Base-by-base conservation (phyloP, 92 coral and sea anemone genomes). In the Palythoa caribaeorum region DNA sequence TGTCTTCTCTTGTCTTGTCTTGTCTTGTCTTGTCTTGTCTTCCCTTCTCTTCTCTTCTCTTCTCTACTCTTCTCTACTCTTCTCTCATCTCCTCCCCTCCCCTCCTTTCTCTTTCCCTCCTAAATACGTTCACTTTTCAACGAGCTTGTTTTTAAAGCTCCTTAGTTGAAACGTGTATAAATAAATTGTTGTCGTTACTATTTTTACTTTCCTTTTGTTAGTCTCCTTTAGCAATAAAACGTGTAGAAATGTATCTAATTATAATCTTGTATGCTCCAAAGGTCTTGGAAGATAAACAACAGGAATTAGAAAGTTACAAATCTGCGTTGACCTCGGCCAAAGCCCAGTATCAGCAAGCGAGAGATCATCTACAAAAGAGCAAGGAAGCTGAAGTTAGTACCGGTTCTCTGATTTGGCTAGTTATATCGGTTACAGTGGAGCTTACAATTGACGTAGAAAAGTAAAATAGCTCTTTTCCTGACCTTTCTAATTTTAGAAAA, bases 291-390 rank as follows among this genome's bases (percentile, higher is more conserved):
- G 96, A 94, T 17, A 95, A 89, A 69, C 92, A 89, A 74, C 88
- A 71, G 19, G 98, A 96, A 89, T 77, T 94, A 10, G 94, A 94
- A 79, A 92, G 88, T 47, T 90, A 89, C 81, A 88, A 83, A 52
- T 79, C 86, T 3, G 94, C 98, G 55, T 55, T 96, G 59, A 73
- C 94, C 38, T 88, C 92, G 39, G 94, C 96, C 48, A 94, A 92
- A 52, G 77, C 94, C 39, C 94, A 94, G 80, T 90, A 86, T 73
- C 98, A 94, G 84, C 94, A 94, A 57, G 93, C 94, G 3, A 93
- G 91, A 81, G 97, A 91, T 15, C 90, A 84, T 13, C 79, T 94
- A 35, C 92, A 93, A 21, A 88, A 88, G 77, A 90, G 90, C 28
- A 89, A 93, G 47, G 98, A 92, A 7, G 69, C 88, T 2, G 98